Evolutionary conservation across 2,797 vertebrate genomes (phyloP), one percentile per base, ranked within the genome.

Genomic region (Petrocephalus schoutedeni): DNA sequence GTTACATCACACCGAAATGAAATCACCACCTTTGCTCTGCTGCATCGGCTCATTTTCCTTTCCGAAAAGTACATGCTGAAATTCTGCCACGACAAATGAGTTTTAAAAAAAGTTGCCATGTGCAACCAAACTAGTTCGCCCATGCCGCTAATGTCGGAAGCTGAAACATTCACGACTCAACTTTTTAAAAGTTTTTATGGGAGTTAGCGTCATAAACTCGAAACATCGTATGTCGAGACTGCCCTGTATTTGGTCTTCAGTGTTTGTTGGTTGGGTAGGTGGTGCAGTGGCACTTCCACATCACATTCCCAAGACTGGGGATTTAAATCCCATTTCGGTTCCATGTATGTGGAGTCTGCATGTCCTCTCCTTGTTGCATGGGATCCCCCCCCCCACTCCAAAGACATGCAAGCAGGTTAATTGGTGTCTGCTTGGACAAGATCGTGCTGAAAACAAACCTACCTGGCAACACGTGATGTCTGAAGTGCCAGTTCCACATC

Each of bases 381-480:
- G 61, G 32, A 14, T 71, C 36, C 10, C 36, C 67, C 32, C 32
- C 36, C 32, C 36, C 61, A 64, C 9, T 64, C 23, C 10, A 74
- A 74, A 2, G 14, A 41, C 36, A 74, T 67, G 23, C 9, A 74
- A 41, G 41, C 12, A 36, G 32, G 32, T 12, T 74, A 28, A 74
- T 4, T 41, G 61, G 3, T 74, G 67, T 12, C 32, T 41, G 16
- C 12, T 41, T 16, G 14, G 28, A 41, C 36, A 36, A 19, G 32
- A 19, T 74, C 28, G 19, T 16, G 67, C 4, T 74, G 1, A 16
- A 41, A 74, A 36, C 32, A 74, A 74, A 74, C 92, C 91, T 83
- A 98, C 97, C 96, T 97, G 87, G 87, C 95, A 64, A 99, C 93
- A 0, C 88, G 86, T 88, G 98, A 97, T 19, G 91, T 95, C 90